Evolutionary conservation across 2,888 invertebrate genomes (phyloP), one percentile per base, ranked within the genome.

Genomic region (Eilema griseolum): DNA sequence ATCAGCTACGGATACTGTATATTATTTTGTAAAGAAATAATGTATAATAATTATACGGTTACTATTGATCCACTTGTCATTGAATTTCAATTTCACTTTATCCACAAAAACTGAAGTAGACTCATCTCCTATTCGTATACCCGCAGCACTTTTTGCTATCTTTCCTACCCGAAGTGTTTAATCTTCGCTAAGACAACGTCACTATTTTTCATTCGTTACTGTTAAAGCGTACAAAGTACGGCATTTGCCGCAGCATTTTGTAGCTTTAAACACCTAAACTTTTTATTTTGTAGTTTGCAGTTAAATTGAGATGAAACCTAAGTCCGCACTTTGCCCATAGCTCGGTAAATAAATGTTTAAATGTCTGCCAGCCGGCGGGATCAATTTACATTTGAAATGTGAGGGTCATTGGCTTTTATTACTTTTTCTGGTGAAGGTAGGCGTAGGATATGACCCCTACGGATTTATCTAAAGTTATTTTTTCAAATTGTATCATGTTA

Each of bases 321-420:
- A 83, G 82, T 83, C 77, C 77, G 76, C 78, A 85, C 87, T 85
- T 79, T 72, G 81, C 72, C 82, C 86, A 85, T 84, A 81, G 74
- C 70, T 71, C 66, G 81, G 85, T 86, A 87, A 90, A 89, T 90
- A 90, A 90, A 90, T 90, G 88, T 89, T 90, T 87, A 86, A 90
- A 85, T 85, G 84, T 86, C 85, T 86, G 82, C 81, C 83, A 86
- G 79, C 83, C 83, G 84, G 81, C 84, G 82, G 83, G 82, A 85
- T 82, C 82, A 87, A 90, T 92, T 92, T 90, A 88, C 91, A 91
- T 91, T 91, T 87, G 86, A 91, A 91, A 91, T 91, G 88, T 81
- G 83, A 83, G 86, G 90, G 88, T 86, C 88, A 52, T 52, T 52
- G 52, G 8, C 52, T 52, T 52, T 90, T 89, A 90, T 89, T 90